These are phyloP conservation scores for Campoletis raptor DNA, from an alignment of 2,888 invertebrate species.

Conservation along the genomic window DNA sequence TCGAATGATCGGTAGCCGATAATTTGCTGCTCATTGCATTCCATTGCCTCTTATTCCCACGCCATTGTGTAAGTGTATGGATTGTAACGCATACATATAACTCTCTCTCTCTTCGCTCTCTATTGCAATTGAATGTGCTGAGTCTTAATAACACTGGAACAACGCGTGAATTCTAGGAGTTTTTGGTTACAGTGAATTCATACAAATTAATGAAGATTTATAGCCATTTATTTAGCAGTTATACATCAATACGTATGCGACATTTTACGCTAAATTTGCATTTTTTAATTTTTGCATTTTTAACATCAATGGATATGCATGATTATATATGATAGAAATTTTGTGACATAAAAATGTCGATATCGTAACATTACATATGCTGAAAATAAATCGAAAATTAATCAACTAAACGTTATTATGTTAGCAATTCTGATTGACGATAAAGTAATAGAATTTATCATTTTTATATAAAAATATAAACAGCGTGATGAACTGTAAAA, in stretches of 20 bases:
- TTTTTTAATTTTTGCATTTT: too few relatives aligned
- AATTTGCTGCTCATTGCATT: conserved; percentile 52
- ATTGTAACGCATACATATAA: background rate
- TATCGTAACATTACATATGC: background rate
- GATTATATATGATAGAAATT: background rate
- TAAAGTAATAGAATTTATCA: background rate
- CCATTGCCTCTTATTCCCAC: conserved; percentile 20
- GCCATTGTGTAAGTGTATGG: background rate
- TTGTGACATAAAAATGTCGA: background rate
- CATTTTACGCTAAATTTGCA: background rate
- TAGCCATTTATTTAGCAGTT: background rate
- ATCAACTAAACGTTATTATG: background rate
- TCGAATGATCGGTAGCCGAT: conserved; percentile 36
- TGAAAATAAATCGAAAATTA: background rate
- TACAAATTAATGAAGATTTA: background rate
- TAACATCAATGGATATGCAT: background rate
- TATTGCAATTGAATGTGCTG: background rate
- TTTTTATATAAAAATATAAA: background rate
- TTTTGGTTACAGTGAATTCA: conserved; percentile 14
- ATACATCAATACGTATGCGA: background rate
- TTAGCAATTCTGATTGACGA: background rate
- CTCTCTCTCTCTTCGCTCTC: background rate
- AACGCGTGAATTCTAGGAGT: conserved; percentile 16
- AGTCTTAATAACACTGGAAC: conserved; percentile 21
- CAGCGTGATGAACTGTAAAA: background rate